Evolutionary conservation across 2,113 vertebrate species (phyloP).

Genomic region (Eidolon helvum): DNA sequence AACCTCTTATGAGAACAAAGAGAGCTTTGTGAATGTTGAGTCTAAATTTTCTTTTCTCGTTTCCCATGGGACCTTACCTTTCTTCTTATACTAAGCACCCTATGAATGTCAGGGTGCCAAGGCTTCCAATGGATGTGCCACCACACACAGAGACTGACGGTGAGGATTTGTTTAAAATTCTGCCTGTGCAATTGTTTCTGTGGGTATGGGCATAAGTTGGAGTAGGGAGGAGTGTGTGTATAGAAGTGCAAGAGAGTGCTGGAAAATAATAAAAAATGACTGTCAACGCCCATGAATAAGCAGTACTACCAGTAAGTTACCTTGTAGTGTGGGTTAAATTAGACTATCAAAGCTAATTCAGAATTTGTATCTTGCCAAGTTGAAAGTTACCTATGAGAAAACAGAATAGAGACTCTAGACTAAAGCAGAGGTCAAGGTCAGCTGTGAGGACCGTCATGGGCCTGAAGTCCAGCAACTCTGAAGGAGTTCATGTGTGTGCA

Average conservation of each 20-base stretch:
- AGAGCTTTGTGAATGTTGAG: slow-evolving; percentile 14
- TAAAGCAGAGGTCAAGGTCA: neutral
- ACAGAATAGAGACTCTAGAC: neutral
- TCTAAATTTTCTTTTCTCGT: slow-evolving; percentile 52
- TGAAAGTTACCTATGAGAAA: neutral
- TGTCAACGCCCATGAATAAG: neutral
- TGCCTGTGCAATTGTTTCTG: neutral
- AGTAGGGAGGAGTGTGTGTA: too few species aligned
- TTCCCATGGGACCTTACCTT: neutral
- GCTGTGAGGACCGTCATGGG: rapidly evolving
- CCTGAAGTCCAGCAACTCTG: rapidly evolving
- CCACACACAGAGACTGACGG: neutral
- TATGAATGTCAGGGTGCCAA: neutral
- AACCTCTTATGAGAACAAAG: slow-evolving; percentile 52
- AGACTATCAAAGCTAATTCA: neutral
- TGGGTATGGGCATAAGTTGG: neutral
- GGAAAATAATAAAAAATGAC: neutral
- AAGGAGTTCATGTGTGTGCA: rapidly evolving
- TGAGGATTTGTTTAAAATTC: neutral
- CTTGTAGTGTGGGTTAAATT: neutral
- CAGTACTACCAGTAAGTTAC: neutral
- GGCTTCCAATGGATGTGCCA: neutral
- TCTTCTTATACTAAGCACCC: neutral
- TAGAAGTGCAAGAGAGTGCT: neutral
- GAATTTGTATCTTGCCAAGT: neutral